phyloP scores from a whole-genome alignment of 2,113 vertebrate species.

The Jacana jacana region DNA sequence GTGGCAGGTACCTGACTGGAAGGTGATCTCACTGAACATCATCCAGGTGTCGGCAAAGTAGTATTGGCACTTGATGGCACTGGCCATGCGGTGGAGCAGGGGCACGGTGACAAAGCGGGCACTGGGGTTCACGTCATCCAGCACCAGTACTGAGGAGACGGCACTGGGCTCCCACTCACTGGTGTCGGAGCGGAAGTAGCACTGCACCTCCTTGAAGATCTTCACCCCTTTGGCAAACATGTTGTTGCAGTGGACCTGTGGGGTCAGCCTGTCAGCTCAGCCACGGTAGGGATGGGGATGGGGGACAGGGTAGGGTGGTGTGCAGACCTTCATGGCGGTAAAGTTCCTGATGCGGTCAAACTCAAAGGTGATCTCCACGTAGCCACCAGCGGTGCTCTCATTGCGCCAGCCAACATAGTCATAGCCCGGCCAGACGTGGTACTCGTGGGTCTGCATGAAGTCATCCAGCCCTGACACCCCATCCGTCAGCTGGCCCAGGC shows the following conservation, averaged over 20 bases:
- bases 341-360: conserved; percentile 95
- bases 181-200: conserved; percentile 86
- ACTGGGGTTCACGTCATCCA: conserved; percentile 85
- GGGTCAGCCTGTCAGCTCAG: background rate
- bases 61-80: conserved; percentile 91
- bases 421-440: conserved; percentile 91
- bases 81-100: conserved; percentile 90
- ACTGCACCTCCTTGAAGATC: conserved; percentile 91
- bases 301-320: fast-evolving
- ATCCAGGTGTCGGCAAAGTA: conserved; percentile 91
- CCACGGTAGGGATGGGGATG: fast-evolving
- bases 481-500: conserved; percentile 92
- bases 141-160: conserved; percentile 80
- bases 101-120: conserved; percentile 90
- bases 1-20: conserved; percentile 86
- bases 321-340: conserved; percentile 92
- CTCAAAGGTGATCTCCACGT: conserved; percentile 92
- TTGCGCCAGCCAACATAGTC: conserved; percentile 97
- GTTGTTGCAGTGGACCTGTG: conserved; percentile 95
- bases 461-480: conserved; percentile 93
- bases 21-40: conserved; percentile 98
- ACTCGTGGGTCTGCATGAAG: conserved; percentile 90
- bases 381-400: conserved; percentile 81
- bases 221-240: conserved; percentile 92
- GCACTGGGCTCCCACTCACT: conserved; percentile 86